Evolutionary conservation across 2,113 vertebrate species (phyloP), one percentile per base, ranked within the genome.

Genomic region (Uria aalge): DNA sequence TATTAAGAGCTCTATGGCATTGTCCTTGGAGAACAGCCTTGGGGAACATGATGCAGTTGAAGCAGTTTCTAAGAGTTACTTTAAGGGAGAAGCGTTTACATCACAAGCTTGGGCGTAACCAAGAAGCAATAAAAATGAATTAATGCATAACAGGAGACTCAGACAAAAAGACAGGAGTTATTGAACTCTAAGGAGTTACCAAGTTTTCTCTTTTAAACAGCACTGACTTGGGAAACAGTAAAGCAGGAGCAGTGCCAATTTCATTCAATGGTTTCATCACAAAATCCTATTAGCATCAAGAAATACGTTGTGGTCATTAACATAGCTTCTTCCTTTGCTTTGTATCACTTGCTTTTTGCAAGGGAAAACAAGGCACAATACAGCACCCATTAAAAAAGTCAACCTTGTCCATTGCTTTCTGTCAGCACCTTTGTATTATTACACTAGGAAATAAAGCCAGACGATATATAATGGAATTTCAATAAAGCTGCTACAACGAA

Each of bases 51-150:
- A 94, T 85, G 94, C 71, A 95, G 84, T 40, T 95, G 48, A 94
- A 96, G 83, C 24, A 84, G 64, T 77, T 87, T 80, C 80, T 77
- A 60, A 88, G 86, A 92, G 87, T n/a, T 27, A 34, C 91, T 93
- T 47, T 79, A 72, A 85, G 78, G 63, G 72, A 82, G 63, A 56
- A 85, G 69, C 27, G 8, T 76, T 88, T 76, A 81, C 93, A 92
- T 92, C 60, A 74, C 64, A 93, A 92, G 76, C 57, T 87, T 63
- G 66, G 95, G 94, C 45, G 36, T 97, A 96, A 98, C 95, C 95
- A 97, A 96, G 62, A 60, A 91, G 90, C 76, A 90, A 81, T 93
- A 97, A 96, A 95, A 97, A 87, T 73, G 66, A 95, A 92, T 88
- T 87, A 95, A 94, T 53, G 47, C 62, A 24, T 66, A 72, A 82